Conservation (phyloP, 2,888 invertebrate genomes). For the Mesodorylaimus sp. region DNA sequence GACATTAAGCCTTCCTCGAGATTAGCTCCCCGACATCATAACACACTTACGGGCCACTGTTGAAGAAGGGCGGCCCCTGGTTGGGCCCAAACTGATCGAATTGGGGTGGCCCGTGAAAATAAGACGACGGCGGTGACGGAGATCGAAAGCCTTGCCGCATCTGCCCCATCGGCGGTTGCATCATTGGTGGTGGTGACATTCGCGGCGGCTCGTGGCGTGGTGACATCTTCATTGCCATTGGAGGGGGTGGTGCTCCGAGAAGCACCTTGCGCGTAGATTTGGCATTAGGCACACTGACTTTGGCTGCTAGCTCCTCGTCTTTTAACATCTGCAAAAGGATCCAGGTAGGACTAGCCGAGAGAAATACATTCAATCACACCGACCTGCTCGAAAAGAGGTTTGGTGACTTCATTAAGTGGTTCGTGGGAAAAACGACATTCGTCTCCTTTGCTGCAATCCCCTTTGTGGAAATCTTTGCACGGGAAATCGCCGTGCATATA, state of each 20-base stretch:
- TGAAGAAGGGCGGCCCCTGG: too few relatives aligned
- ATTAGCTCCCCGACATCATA: too few relatives aligned
- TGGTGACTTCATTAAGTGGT: conserved; percentile 24
- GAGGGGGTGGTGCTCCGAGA: conserved; percentile 15
- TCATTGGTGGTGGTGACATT: too few relatives aligned
- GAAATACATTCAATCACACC: background rate
- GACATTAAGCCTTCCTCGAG: too few relatives aligned
- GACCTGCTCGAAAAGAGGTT: conserved; percentile 21
- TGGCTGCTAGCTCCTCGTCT: conserved; percentile 15
- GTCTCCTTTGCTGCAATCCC: conserved; percentile 19
- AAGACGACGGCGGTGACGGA: too few relatives aligned
- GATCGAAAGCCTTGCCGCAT: too few relatives aligned
- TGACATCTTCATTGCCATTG: background rate
- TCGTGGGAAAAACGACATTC: conserved; percentile 25
- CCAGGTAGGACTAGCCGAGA: conserved; percentile 18
- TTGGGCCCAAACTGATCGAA: too few relatives aligned
- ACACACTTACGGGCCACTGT: too few relatives aligned
- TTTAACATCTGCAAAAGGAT: conserved; percentile 15
- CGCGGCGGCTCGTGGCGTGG: too few relatives aligned
- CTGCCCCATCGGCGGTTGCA: too few relatives aligned
- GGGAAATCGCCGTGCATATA: conserved; percentile 28
- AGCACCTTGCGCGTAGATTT: conserved; percentile 19
- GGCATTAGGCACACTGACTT: conserved; percentile 11
- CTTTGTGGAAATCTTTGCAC: conserved; percentile 24
- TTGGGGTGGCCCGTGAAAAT: too few relatives aligned